Percentiles rank a stretch among this genome's conserved stretches.
These are phyloP conservation scores for Motacilla alba DNA, from an alignment of 2,113 vertebrate species.

Conservation along the genomic window DNA sequence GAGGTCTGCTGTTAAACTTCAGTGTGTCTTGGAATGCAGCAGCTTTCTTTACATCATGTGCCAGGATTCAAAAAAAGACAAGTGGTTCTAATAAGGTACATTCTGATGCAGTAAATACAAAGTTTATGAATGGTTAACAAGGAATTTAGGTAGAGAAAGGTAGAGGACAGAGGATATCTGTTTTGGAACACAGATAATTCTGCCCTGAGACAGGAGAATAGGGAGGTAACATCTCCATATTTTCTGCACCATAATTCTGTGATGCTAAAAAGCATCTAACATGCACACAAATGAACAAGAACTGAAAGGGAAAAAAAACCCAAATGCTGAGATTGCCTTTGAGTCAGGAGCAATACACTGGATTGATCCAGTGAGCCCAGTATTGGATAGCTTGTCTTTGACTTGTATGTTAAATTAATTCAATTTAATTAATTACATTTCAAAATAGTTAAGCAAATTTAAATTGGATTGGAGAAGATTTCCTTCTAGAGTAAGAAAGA, in stretches of 20 bases:
- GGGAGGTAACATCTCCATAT: neutral
- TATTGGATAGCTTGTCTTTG: neutral
- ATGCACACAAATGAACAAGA: neutral
- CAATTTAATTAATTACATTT: neutral
- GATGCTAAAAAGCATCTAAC: neutral
- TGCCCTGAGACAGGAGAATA: neutral
- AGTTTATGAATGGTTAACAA: neutral
- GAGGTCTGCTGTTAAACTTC: neutral
- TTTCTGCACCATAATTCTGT: neutral
- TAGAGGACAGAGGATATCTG: neutral
- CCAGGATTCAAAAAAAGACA: neutral
- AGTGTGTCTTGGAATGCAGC: neutral
- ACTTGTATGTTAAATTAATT: neutral
- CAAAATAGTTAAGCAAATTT: neutral
- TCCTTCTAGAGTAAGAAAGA: neutral
- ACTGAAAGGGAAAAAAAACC: neutral
- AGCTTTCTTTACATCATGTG: neutral
- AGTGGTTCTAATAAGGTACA: neutral
- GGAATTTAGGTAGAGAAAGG: neutral
- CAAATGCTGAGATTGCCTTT: neutral
- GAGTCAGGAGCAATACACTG: neutral
- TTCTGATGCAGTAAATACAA: neutral
- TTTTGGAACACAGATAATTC: neutral
- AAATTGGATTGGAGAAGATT: neutral
- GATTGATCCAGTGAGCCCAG: neutral